phyloP scores from a whole-genome alignment of 2,797 vertebrate species.

The Clarias laeviceps region DNA sequence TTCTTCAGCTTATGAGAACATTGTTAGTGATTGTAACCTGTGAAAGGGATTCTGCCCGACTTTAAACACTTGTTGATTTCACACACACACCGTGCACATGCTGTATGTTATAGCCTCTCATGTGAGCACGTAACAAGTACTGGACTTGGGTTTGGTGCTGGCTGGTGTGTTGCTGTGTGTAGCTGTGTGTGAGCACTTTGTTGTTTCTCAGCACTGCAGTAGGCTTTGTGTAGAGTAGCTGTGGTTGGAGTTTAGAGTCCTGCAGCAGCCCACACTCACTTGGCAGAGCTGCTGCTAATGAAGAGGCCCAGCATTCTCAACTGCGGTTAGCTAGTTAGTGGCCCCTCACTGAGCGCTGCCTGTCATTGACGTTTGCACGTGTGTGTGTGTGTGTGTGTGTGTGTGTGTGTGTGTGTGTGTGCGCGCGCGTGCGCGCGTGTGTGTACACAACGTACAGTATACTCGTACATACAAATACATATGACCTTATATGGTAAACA shows the following conservation, averaged over 20 bases:
- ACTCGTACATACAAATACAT: background rate
- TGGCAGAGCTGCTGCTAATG: slow-evolving; percentile 26
- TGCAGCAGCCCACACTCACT: slow-evolving; percentile 43
- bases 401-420: background rate
- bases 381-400: too few relatives aligned
- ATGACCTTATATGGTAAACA: background rate
- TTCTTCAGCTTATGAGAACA: background rate
- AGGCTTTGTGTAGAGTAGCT: slow-evolving; percentile 43
- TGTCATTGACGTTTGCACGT: background rate
- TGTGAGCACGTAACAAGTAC: background rate
- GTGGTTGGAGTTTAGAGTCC: slow-evolving; percentile 49
- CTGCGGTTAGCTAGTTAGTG: slow-evolving; percentile 51
- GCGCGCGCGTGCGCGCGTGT: too few relatives aligned
- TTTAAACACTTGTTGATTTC: too few relatives aligned
- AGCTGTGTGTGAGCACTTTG: background rate
- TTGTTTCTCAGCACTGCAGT: slow-evolving; percentile 25
- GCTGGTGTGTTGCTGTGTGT: background rate
- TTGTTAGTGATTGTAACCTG: background rate
- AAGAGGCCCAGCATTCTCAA: slow-evolving; percentile 40
- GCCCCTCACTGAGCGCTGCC: slow-evolving; percentile 28
- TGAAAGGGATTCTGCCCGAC: too few relatives aligned
- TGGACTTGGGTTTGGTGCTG: background rate
- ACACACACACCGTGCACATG: background rate
- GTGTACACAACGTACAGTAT: background rate
- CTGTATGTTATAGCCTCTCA: background rate